Evolutionary conservation across 2,888 invertebrate genomes (phyloP), one percentile per base, ranked within the genome.

Genomic region (Actias luna): DNA sequence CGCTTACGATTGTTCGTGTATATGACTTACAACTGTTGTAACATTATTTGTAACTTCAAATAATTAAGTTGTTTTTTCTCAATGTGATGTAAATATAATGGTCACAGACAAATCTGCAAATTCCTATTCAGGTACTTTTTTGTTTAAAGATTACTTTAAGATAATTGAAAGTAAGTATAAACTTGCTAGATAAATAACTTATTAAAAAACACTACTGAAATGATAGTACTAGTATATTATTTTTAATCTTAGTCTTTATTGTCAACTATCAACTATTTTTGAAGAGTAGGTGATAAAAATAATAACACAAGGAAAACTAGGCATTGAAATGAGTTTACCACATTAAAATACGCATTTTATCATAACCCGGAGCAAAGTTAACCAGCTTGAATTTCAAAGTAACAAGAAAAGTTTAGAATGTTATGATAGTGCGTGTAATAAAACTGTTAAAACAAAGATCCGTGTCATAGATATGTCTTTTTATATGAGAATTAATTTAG

Each of bases 301-400:
- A 42, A 33, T 8, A 33, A 33, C 5, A 25, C 46, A 50, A 46
- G 14, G 25, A 50, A 12, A 50, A 50, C 46, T 61, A 39, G 36
- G n/a, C 60, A 55, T 52, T 39, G 29, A 61, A 57, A 61, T 27
- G 36, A 61, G 61, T 55, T 61, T 36, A 8, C 55, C 29, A 57
- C 29, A 57, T 27, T 36, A 60, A 25, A 29, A 27, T 22, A 18
- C 22, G 50, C 14, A 27, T 29, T 36, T 18, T 55, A 57, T 55
- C 36, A 27, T 57, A 22, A 29, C 55, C 1, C 39, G 36, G 12
- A 39, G 36, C 39, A 36, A 10, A n/a, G n/a, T 50, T 25, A 14
- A 39, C 29, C 55, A 55, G 65, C 64, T 67, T 69, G 61, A 67
- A 64, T 67, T 65, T 64, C 39, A 65, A 65, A 65, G 66, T 65